These are phyloP conservation scores for Phoenicopterus ruber DNA, from an alignment of 2,113 vertebrate genomes.

Conservation along the genomic window DNA sequence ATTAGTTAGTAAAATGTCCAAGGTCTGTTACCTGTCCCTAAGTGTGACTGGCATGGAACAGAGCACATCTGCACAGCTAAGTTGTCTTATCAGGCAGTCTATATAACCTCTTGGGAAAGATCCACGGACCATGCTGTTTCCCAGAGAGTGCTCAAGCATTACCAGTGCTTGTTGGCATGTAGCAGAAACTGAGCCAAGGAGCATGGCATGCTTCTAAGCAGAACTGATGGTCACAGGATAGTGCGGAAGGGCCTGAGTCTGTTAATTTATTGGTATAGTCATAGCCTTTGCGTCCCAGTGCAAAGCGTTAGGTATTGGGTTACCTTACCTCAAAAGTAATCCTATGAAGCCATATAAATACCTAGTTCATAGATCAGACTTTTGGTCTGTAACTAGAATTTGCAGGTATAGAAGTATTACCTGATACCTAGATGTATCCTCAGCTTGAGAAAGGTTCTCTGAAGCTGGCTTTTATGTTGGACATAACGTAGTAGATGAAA, in stretches of 20 bases:
- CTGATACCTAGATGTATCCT: neutral
- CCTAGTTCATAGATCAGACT: neutral
- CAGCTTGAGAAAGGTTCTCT: neutral
- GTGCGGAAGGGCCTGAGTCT: neutral
- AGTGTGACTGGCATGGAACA: neutral
- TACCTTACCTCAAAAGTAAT: neutral
- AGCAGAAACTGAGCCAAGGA: neutral
- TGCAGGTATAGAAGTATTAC: neutral
- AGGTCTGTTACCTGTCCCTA: neutral
- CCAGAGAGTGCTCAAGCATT: neutral
- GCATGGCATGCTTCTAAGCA: neutral
- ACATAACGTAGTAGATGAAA: neutral
- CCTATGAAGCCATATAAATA: neutral
- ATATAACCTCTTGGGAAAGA: neutral
- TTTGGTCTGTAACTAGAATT: neutral
- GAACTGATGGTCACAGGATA: neutral
- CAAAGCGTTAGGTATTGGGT: neutral
- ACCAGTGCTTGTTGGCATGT: neutral
- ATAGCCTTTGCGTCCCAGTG: accelerated
- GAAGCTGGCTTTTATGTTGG: neutral
- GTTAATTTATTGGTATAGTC: neutral
- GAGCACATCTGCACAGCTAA: neutral
- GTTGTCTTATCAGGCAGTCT: neutral
- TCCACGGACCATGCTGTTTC: neutral
- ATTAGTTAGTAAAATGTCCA: neutral